Percentiles rank a stretch among this genome's conserved stretches.
Conservation (phyloP, 1,140 invertebrate species). For the Sinella curviseta region DNA sequence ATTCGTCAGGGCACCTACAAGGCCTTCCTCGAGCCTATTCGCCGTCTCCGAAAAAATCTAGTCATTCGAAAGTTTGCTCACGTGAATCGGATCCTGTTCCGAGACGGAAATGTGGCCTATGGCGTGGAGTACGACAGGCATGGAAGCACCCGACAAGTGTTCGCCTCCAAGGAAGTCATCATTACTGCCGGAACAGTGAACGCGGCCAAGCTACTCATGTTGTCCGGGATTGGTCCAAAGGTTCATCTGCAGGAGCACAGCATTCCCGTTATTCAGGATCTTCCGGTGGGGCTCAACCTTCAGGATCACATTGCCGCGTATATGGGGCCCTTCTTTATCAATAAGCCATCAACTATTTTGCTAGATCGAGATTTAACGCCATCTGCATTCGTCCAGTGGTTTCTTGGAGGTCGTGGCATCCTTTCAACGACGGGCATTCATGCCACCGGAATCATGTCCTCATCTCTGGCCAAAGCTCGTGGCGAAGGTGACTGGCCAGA, state of each 20-base stretch:
- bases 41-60: slow-evolving; percentile 13
- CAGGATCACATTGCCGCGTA: slow-evolving; percentile 54
- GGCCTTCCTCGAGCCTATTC: slow-evolving; percentile 34
- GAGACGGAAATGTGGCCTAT: slow-evolving; percentile 26
- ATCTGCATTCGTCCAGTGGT: slow-evolving; percentile 24
- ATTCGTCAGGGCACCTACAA: slow-evolving; percentile 28
- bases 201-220: not conserved
- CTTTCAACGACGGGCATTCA: not conserved
- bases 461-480: not conserved
- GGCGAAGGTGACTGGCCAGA: slow-evolving; percentile 18
- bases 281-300: slow-evolving; percentile 50
- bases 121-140: slow-evolving; percentile 41
- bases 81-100: not conserved
- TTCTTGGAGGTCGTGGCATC: not conserved
- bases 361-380: slow-evolving; percentile 40
- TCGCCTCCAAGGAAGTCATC: slow-evolving; percentile 11
- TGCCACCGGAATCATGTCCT: slow-evolving; percentile 11
- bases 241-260: slow-evolving; percentile 1
- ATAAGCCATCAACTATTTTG: slow-evolving; percentile 27
- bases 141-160: not conserved
- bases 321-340: slow-evolving; percentile 39
- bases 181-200: slow-evolving; percentile 6
- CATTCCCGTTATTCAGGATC: slow-evolving; percentile 40
- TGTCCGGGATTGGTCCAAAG: slow-evolving; percentile 14
- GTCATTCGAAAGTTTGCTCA: slow-evolving; percentile 41